Evolutionary conservation across 2,797 vertebrate species (phyloP).

Genomic region (Enteromius argenteus): DNA sequence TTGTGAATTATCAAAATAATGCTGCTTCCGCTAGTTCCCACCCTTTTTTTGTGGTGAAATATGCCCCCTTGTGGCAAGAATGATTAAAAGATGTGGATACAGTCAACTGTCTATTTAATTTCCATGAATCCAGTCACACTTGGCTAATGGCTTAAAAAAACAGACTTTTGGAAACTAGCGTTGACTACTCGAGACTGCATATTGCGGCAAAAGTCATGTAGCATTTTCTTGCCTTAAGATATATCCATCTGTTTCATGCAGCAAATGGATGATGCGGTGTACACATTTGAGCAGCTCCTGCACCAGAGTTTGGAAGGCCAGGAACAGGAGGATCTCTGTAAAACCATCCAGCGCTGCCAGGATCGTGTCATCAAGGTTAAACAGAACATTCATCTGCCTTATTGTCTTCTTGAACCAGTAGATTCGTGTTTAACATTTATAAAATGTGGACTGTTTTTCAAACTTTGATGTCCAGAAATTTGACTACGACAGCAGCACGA

Average conservation of each 20-base stretch:
- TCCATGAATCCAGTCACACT: neutral
- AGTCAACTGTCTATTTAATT: neutral
- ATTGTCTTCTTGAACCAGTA: neutral
- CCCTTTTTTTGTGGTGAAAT: constrained; percentile 5
- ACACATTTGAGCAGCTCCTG: constrained; percentile 93
- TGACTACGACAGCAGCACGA: constrained; percentile 95
- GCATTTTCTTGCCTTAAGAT: neutral
- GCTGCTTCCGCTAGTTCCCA: neutral
- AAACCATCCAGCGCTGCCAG: constrained; percentile 91
- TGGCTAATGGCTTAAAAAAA: neutral
- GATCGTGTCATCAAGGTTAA: constrained; percentile 94
- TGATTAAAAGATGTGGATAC: neutral
- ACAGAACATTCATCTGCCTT: neutral
- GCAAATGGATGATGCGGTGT: constrained; percentile 94
- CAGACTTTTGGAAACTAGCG: neutral
- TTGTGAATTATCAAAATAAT: constrained; percentile 11
- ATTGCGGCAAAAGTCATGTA: neutral
- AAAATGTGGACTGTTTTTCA: neutral
- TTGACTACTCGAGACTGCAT: neutral
- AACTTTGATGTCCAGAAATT: constrained; percentile 82
- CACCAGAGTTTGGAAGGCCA: constrained; percentile 90
- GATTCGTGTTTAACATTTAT: neutral
- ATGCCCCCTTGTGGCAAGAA: constrained; percentile 62
- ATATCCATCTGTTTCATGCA: constrained; percentile 62
- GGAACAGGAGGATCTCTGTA: constrained; percentile 85